Evolutionary conservation across 2,888 invertebrate species (phyloP), one percentile per base, ranked within the genome.

Genomic region (Rhopalosiphum nymphaeae): DNA sequence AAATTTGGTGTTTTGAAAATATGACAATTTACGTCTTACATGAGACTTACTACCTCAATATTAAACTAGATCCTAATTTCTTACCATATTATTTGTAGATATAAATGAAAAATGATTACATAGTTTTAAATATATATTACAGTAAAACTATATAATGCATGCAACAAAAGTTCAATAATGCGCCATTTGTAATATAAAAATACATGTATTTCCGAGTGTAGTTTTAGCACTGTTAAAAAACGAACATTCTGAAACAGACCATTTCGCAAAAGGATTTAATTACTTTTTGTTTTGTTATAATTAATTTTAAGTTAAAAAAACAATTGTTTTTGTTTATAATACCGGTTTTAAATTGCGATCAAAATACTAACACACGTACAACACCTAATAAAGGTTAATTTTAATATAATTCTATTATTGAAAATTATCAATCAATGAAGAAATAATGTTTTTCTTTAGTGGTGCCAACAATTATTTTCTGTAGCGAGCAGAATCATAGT

Each of bases 341-440:
- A 53, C 53, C 36, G 4, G 13, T 88, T 53, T n/a, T 53, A 10
- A 53, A n/a, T 42, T 42, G 25, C 11, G 1, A 56, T 56, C 25
- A 36, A 88, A 88, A 88, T 53, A 36, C 13, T 7, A n/a, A 57
- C 21, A 78, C 21, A n/a, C 16, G 5, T n/a, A 78, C 36, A 36
- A 78, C 21, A 53, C 53, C 53, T 21, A 78, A 36, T 16, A 26
- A 57, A 42, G 57, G 44, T 29, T 57, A 29, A 67, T 90, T 49
- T 49, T 67, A 67, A 90, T 67, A 10, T 46, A 67, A 90, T n/a
- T 90, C 5, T 67, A 67, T 90, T 42, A 90, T n/a, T 67, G 29
- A 25, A 57, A 57, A 67, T 46, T 10, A 13, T 16, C 29, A 49
- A 44, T 29, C 5, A 42, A 57, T 61, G 1, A 89, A n/a, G 29